These are phyloP conservation scores for Drosophila eohydei DNA, from an alignment of 2,888 invertebrate species.

Conservation along the genomic window DNA sequence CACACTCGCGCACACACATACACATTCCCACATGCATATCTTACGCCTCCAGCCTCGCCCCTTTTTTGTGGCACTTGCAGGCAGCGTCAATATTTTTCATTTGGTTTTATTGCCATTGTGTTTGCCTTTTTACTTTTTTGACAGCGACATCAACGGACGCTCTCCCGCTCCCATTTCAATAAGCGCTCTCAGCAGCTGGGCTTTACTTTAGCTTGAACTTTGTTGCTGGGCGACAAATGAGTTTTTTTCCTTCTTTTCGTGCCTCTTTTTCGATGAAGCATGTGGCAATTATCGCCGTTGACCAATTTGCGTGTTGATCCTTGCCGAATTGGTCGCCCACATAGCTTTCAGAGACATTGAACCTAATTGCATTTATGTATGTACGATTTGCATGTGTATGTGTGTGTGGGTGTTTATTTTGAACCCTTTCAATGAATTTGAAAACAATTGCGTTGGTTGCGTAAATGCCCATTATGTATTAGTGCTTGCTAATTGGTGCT, in stretches of 20 bases:
- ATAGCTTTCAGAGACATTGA: neutral
- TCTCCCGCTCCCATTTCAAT: slow-evolving; percentile 11
- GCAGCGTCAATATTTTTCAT: slow-evolving; percentile 40
- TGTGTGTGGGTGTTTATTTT: slow-evolving; percentile 24
- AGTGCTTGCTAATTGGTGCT: slow-evolving; percentile 69
- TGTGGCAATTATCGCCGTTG: slow-evolving; percentile 20
- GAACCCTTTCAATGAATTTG: slow-evolving; percentile 34
- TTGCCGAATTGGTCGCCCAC: neutral
- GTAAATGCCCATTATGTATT: slow-evolving; percentile 38
- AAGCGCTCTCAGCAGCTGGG: slow-evolving; percentile 10
- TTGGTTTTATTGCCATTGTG: slow-evolving; percentile 30
- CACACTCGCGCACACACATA: slow-evolving; percentile 12
- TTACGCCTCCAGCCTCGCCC: slow-evolving; percentile 39
- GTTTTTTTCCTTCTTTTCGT: neutral
- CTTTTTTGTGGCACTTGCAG: slow-evolving; percentile 33
- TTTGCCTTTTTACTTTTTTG: slow-evolving; percentile 24
- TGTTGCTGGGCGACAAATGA: slow-evolving; percentile 46
- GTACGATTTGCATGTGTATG: neutral
- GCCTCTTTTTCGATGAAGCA: slow-evolving; percentile 1
- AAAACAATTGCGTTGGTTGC: slow-evolving; percentile 44
- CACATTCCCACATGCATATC: neutral
- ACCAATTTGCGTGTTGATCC: slow-evolving; percentile 7
- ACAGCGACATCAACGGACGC: slow-evolving; percentile 6
- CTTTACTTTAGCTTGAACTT: slow-evolving; percentile 26
- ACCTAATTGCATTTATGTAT: slow-evolving; percentile 1